phyloP scores from a whole-genome alignment of 2,113 vertebrate species.

The Pangasianodon gigas region DNA sequence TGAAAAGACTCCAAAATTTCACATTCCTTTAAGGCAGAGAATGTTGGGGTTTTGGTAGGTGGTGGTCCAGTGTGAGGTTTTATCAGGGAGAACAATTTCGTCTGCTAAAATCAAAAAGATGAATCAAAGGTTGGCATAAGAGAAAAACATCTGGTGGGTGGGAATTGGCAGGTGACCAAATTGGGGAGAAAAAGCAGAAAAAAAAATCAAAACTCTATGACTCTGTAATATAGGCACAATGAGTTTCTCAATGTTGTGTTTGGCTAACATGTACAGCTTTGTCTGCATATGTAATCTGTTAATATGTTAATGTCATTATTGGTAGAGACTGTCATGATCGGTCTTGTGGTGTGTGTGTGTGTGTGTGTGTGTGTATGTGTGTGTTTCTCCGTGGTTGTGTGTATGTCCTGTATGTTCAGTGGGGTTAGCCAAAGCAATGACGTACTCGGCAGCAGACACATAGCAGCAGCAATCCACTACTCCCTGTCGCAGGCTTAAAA shows the following conservation, averaged over 20 bases:
- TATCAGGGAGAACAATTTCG: not conserved
- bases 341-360: not conserved
- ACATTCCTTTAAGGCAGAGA: not conserved
- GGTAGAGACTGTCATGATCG: not conserved
- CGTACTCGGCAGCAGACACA: constrained; percentile 37
- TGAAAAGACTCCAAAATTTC: not conserved
- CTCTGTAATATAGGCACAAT: too few species aligned
- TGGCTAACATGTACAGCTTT: not conserved
- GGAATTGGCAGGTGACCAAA: not conserved
- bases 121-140: not conserved
- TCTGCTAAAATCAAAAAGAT: not conserved
- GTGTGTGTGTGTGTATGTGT: constrained; percentile 21
- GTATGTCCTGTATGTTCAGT: constrained; percentile 29
- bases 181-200: not conserved
- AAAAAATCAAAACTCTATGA: not conserved
- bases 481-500: constrained; percentile 47
- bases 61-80: not conserved
- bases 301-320: not conserved
- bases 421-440: constrained; percentile 43
- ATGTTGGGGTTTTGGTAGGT: not conserved
- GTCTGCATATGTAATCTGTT: not conserved
- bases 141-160: not conserved
- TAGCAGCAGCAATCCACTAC: constrained; percentile 43
- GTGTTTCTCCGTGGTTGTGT: not conserved
- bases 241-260: not conserved